Evolutionary conservation across 2,113 vertebrate genomes (phyloP), one percentile per base, ranked within the genome.

Genomic region (Jaculus jaculus): DNA sequence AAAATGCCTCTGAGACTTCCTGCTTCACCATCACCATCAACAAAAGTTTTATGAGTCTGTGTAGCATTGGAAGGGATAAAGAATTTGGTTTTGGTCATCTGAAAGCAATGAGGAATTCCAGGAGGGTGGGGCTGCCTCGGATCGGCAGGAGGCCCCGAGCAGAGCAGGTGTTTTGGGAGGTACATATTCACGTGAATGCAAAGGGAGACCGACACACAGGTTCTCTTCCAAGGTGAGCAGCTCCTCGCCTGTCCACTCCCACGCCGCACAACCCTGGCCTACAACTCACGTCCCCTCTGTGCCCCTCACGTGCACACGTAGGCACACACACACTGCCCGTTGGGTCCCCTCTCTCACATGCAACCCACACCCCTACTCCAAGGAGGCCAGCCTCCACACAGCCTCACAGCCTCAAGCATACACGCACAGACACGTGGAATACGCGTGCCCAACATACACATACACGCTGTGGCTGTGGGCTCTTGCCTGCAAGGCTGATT

Each of bases 101-200:
- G n/a, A 90, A 93, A 92, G 72, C 37, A 84, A 60, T 61, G 84
- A 75, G 30, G 42, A 34, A 72, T 84, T 84, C 75, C 66, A 81
- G 47, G 68, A 72, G 10, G 47, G 68, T 61, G 21, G 79, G 26
- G 24, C 12, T 60, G 24, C 39, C 23, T 20, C 34, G 32, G 26
- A 83, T 47, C 51, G 71, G 37, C 34, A 37, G 58, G 12, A 69
- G 12, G 30, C 30, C 23, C n/a, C 16, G 3, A 15, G 39, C 74
- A 60, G 3, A 15, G 39, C 74, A 60, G 39, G 54, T 83, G 39
- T 60, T 51, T 77, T 60, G 51, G 66, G 61, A n/a, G 10, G n/a
- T 32, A 16, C 23, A 15, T 58, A 65, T 73, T 5, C 28, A 51
- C 6, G 12, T 15, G 80, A 69, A 71, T 23, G 12, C 47, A 91